A percentile compares a stretch with the other conserved stretches of the same genome.
These are phyloP conservation scores for Petromus typicus DNA, from an alignment of 2,113 vertebrate species.

Conservation along the genomic window DNA sequence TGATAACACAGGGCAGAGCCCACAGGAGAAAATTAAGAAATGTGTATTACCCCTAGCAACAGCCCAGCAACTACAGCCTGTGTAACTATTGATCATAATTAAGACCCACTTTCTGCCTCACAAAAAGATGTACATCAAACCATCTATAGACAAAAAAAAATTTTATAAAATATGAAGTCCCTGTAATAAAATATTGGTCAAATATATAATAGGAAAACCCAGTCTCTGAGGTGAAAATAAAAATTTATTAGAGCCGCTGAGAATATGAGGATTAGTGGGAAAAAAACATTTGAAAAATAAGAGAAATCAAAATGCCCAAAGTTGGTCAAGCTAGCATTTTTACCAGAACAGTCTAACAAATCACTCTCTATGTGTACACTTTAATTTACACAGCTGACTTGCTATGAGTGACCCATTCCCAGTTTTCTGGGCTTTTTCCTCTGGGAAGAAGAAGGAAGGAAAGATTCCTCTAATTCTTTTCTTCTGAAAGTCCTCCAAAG, in stretches of 20 bases:
- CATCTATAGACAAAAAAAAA: background rate
- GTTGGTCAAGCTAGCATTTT: background rate
- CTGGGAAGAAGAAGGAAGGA: background rate
- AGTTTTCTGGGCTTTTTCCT: background rate
- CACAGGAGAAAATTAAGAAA: background rate
- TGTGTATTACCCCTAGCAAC: background rate
- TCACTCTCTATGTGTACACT: background rate
- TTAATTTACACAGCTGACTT: background rate
- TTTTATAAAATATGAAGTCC: background rate
- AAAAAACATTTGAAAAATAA: background rate
- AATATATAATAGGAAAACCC: conserved; percentile 1
- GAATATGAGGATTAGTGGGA: background rate
- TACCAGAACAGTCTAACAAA: background rate
- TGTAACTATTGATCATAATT: background rate
- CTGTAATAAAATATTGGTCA: background rate
- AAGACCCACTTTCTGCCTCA: background rate
- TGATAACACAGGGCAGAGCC: background rate
- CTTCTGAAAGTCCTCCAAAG: background rate
- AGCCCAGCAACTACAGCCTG: background rate
- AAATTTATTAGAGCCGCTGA: background rate
- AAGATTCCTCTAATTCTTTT: conserved; percentile 8
- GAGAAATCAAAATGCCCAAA: background rate
- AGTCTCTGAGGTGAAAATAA: background rate
- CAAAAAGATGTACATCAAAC: background rate
- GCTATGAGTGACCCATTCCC: background rate